These are phyloP conservation scores for Agriopis marginaria DNA, from an alignment of 2,888 invertebrate genomes.

Conservation along the genomic window DNA sequence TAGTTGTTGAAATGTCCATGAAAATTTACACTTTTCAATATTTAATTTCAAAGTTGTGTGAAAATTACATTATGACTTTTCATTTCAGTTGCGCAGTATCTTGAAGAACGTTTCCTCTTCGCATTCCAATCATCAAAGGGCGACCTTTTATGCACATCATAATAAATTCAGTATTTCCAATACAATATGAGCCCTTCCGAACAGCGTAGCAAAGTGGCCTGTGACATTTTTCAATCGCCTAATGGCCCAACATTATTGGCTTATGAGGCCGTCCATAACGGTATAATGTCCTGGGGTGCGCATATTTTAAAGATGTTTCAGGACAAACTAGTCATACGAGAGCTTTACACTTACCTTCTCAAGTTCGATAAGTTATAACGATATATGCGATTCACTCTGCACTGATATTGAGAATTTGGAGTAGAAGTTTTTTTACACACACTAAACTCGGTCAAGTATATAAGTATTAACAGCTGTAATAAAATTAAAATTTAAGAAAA, in stretches of 20 bases:
- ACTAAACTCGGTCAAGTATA: too few relatives aligned
- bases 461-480: too few relatives aligned
- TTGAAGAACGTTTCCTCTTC: not conserved
- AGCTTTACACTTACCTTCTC: too few relatives aligned
- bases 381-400: too few relatives aligned
- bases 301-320: conserved; percentile 20
- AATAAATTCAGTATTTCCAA: conserved; percentile 52
- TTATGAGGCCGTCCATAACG: conserved; percentile 63
- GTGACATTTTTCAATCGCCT: conserved; percentile 74
- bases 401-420: too few relatives aligned
- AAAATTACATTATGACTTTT: too few relatives aligned
- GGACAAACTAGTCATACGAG: not conserved
- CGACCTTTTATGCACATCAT: conserved; percentile 46
- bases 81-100: not conserved
- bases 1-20: too few relatives aligned
- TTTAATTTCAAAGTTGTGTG: too few relatives aligned
- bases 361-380: too few relatives aligned
- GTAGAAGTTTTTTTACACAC: too few relatives aligned
- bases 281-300: conserved; percentile 60
- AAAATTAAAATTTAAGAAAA: too few relatives aligned
- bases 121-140: not conserved
- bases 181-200: conserved; percentile 54
- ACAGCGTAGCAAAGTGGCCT: conserved; percentile 67
- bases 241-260: conserved; percentile 70
- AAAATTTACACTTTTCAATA: too few relatives aligned